These are phyloP conservation scores for Erebia palarica DNA, from an alignment of 2,888 invertebrate species.

Conservation along the genomic window DNA sequence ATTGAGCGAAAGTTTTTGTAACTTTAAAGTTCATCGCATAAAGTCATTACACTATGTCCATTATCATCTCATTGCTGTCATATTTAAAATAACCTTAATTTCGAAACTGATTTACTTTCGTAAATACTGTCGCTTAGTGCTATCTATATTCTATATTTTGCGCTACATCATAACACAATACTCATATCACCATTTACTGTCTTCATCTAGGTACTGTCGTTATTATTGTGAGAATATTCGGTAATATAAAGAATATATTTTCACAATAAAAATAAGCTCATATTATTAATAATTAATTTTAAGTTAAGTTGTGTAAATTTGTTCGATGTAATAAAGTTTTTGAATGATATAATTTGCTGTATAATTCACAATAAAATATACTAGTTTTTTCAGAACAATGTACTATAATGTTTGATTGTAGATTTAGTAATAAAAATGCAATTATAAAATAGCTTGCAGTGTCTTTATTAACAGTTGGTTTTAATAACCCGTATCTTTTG, in stretches of 20 bases:
- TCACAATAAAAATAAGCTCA: background rate
- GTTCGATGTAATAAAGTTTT: conserved; percentile 10
- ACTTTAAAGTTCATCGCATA: background rate
- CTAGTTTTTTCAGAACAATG: no score
- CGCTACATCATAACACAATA: background rate
- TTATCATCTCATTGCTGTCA: background rate
- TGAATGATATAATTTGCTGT: background rate
- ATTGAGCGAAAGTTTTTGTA: background rate
- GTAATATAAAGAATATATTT: background rate
- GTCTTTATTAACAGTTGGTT: no score
- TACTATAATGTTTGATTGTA: no score
- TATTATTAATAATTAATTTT: conserved; percentile 3
- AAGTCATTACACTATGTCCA: background rate
- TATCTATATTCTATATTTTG: background rate
- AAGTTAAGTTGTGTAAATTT: background rate
- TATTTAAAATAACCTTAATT: background rate
- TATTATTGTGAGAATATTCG: background rate
- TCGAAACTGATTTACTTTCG: background rate
- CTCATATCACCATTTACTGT: background rate
- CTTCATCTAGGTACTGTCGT: background rate
- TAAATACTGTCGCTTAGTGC: background rate
- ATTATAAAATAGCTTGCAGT: no score
- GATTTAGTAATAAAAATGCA: no score
- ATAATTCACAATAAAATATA: background rate
- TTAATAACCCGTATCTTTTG: no score